phyloP scores from a whole-genome alignment of 2,888 invertebrate species.

The Carcina quercana region DNA sequence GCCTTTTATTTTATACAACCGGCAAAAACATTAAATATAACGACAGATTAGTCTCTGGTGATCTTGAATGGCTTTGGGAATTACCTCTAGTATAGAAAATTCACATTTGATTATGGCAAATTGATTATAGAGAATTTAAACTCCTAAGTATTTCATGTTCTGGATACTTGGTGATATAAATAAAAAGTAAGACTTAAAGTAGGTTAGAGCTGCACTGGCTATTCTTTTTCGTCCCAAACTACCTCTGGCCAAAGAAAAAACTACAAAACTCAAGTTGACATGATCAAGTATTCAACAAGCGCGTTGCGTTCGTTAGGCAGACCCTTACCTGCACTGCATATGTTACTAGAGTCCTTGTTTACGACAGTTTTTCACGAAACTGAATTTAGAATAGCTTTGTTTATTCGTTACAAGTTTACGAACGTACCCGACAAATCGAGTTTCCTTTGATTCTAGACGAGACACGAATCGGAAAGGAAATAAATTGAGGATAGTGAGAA shows the following conservation, averaged over 20 bases:
- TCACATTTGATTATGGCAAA: too few species aligned
- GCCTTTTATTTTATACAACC: too few species aligned
- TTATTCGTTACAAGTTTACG: constrained; percentile 63
- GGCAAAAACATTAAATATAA: too few species aligned
- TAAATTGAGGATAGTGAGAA: constrained; percentile 9
- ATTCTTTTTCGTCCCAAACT: too few species aligned
- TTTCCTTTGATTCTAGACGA: constrained; percentile 56
- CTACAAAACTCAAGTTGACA: constrained; percentile 40
- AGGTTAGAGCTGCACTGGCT: too few species aligned
- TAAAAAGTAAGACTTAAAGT: too few species aligned
- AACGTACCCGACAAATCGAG: constrained; percentile 58
- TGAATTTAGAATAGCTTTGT: constrained; percentile 52
- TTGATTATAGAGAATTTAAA: too few species aligned
- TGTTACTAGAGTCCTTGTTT: constrained; percentile 31
- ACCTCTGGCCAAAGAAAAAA: constrained; percentile 16
- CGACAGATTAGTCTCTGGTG: too few species aligned
- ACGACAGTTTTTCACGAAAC: constrained; percentile 42
- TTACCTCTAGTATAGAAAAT: too few species aligned
- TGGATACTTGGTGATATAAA: too few species aligned
- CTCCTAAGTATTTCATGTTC: too few species aligned
- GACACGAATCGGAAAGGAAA: constrained; percentile 31
- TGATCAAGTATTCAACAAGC: constrained; percentile 58
- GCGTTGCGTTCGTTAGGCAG: constrained; percentile 61
- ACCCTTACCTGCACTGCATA: constrained; percentile 69
- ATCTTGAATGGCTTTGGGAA: too few species aligned